Base-by-base conservation (phyloP, 2,797 vertebrate genomes). In the Sebastes hubbsi region DNA sequence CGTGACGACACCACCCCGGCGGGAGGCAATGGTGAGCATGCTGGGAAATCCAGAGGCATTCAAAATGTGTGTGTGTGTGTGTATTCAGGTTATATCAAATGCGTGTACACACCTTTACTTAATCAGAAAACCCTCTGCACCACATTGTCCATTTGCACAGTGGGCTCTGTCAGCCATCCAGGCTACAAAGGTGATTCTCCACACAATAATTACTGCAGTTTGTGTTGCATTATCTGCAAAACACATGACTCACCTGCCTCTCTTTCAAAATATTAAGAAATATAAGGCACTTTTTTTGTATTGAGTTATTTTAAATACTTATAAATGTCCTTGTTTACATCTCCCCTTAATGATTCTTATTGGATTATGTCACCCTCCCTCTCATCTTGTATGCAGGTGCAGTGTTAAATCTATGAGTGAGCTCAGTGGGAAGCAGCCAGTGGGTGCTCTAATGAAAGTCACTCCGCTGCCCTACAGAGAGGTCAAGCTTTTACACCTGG, bases 401-500 rank as follows among this genome's bases (percentile, higher is more conserved):
- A 56, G 78, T 87, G 84, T 89, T 91, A 81, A 89, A 81, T 85
- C 85, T 90, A 82, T 84, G 72, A 88, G 86, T 69, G 82, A 81
- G 82, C 89, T 91, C 92, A 85, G 92, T 82, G 85, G 93, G 92
- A 88, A 84, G 80, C 83, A 82, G 86, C 75, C 88, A 85, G 84
- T 91, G 86, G 92, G 91, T 72, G 82, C 78, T 87, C 87, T 90
- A 94, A 94, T 95, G 92, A 95, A 94, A 94, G 93, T 92, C 92
- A 93, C 86, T 90, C 82, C 83, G 38, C 84, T 93, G 94, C 94
- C 93, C 94, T 92, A 93, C 87, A 87, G 92, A 89, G 94, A 95
- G 93, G 91, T 94, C 91, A 93, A 92, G 93, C 92, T 93, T 92
- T 95, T 93, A 92, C 92, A 94, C 92, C 93, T 94, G 93, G 90